A percentile compares a stretch with the other conserved stretches of the same genome.
Evolutionary conservation across 2,797 vertebrate species (phyloP).

Genomic region (Coregonus suidteri): DNA sequence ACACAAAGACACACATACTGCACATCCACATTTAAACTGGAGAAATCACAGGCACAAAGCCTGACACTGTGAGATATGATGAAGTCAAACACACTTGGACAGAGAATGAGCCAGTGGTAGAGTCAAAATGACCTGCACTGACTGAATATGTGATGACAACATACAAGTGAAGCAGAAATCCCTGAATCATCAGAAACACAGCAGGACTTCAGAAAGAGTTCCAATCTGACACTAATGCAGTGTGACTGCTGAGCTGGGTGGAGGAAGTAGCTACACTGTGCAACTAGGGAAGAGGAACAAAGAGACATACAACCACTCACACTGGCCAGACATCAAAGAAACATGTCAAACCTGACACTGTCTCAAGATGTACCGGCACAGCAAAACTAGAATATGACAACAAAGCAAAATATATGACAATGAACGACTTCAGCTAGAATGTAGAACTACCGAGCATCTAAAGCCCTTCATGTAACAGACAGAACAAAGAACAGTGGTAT

Average conservation of each 20-base stretch:
- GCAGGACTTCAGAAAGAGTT: slow-evolving; percentile 58
- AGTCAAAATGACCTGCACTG: slow-evolving; percentile 43
- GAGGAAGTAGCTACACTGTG: slow-evolving; percentile 39
- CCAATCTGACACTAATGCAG: slow-evolving; percentile 70
- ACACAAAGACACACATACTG: slow-evolving; percentile 1
- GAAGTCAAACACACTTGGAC: slow-evolving; percentile 35
- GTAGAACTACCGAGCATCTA: not conserved
- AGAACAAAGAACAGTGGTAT: not conserved
- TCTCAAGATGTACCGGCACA: not conserved
- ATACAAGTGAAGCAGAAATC: slow-evolving; percentile 62
- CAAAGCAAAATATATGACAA: not conserved
- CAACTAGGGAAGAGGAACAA: slow-evolving; percentile 45
- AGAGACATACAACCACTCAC: slow-evolving; percentile 46
- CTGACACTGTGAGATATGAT: not conserved
- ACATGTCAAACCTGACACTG: slow-evolving; percentile 31
- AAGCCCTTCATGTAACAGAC: not conserved
- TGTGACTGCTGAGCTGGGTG: slow-evolving; percentile 65
- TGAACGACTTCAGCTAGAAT: not conserved
- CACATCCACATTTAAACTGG: not conserved
- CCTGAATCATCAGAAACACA: slow-evolving; percentile 74
- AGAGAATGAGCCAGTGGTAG: slow-evolving; percentile 35
- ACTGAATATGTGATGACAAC: slow-evolving; percentile 64
- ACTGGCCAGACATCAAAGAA: slow-evolving; percentile 24
- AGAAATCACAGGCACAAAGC: not conserved
- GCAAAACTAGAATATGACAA: not conserved